Percentiles rank a stretch among this genome's conserved stretches.
These are phyloP conservation scores for Anoplophora glabripennis DNA, from an alignment of 1,140 invertebrate species.

Conservation along the genomic window DNA sequence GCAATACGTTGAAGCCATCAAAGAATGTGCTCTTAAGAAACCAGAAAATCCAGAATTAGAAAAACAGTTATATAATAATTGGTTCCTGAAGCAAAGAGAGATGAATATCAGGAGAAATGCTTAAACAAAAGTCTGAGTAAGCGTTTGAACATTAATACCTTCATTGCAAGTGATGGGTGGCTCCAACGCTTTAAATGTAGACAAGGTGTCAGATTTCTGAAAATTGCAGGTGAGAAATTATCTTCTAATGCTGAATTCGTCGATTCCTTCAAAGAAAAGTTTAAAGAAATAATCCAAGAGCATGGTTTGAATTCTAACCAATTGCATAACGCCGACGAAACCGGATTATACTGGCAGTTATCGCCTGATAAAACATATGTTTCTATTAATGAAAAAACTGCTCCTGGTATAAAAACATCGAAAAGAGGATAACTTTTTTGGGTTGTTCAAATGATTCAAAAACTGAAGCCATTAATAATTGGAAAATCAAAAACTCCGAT, in stretches of 20 bases:
- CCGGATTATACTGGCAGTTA: conserved; percentile 39
- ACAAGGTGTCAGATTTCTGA: conserved; percentile 24
- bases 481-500: conserved; percentile 35
- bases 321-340: conserved; percentile 46
- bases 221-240: conserved; percentile 31
- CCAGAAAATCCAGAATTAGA: conserved; percentile 1
- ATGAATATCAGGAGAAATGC: not conserved
- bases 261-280: conserved; percentile 28
- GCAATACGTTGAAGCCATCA: not conserved
- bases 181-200: conserved; percentile 25
- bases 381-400: conserved; percentile 18
- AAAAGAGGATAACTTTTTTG: conserved; percentile 24
- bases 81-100: conserved; percentile 3
- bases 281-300: conserved; percentile 23
- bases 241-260: conserved; percentile 25
- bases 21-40: conserved; percentile 13
- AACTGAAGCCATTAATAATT: conserved; percentile 31
- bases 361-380: conserved; percentile 36
- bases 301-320: conserved; percentile 28
- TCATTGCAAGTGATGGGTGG: conserved; percentile 29
- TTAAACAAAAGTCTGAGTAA: too few species aligned
- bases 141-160: not conserved
- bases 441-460: conserved; percentile 30
- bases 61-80: conserved; percentile 5
- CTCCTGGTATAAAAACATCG: conserved; percentile 22